A percentile compares a stretch with the other conserved stretches of the same genome.
Evolutionary conservation across 1,140 invertebrate species (phyloP).

Genomic region (Drosophila auraria): DNA sequence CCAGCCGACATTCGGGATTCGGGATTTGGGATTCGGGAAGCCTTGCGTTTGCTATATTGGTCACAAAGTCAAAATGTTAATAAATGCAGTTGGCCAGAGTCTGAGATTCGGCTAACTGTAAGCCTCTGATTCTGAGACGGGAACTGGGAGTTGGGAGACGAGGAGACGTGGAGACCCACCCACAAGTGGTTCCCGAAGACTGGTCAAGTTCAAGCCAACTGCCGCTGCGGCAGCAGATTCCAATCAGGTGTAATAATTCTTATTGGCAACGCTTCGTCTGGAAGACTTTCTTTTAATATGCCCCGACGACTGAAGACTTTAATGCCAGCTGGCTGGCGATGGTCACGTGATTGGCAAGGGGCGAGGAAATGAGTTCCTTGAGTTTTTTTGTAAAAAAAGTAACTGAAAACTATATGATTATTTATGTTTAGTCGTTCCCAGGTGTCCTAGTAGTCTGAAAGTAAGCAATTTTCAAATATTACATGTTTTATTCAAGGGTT

Average conservation of each 20-base stretch:
- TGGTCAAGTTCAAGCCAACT: conserved; percentile 77
- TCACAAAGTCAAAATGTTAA: conserved; percentile 84
- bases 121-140: background rate
- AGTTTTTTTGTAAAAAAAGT: too few relatives aligned
- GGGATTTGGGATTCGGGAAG: conserved; percentile 29
- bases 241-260: conserved; percentile 85
- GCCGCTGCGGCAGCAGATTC: conserved; percentile 73
- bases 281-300: conserved; percentile 81
- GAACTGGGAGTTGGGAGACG: background rate
- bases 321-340: conserved; percentile 15
- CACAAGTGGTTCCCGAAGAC: conserved; percentile 37
- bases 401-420: too few relatives aligned
- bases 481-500: too few relatives aligned
- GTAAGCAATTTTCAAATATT: too few relatives aligned
- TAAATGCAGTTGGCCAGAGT: conserved; percentile 68
- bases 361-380: background rate
- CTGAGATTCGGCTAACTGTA: conserved; percentile 19
- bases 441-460: too few relatives aligned
- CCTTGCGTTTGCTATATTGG: conserved; percentile 68
- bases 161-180: conserved; percentile 57
- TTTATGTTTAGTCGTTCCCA: rapidly evolving
- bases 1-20: conserved; percentile 45
- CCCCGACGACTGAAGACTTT: conserved; percentile 52
- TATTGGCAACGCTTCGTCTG: conserved; percentile 82
- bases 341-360: conserved; percentile 4